Evolutionary conservation across 2,888 invertebrate genomes (phyloP).

Genomic region (Linnaemya vulpina): DNA sequence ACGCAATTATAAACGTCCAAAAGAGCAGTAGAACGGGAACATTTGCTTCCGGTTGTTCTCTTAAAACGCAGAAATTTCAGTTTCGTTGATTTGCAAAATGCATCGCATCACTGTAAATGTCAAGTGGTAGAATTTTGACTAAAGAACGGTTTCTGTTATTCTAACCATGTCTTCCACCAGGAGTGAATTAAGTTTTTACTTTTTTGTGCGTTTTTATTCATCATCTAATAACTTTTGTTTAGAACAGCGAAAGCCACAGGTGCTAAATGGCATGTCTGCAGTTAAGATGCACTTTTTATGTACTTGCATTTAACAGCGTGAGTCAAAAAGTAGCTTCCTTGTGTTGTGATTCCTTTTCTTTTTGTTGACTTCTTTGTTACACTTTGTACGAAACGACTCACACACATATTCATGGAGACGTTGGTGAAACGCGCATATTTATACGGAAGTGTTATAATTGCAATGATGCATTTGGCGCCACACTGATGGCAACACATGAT

Average conservation of each 20-base stretch:
- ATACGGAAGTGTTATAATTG: slow-evolving; percentile 35
- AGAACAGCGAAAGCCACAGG: slow-evolving; percentile 60
- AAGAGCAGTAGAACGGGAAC: no score
- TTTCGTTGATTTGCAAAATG: no score
- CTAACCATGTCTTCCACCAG: no score
- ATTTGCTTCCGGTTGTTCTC: no score
- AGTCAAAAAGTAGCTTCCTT: slow-evolving; percentile 48
- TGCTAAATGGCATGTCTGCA: slow-evolving; percentile 52
- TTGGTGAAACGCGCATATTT: neutral
- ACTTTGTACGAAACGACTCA: neutral
- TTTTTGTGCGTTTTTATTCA: neutral
- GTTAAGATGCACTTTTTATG: slow-evolving; percentile 68
- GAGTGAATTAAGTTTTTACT: neutral
- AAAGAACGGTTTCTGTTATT: no score
- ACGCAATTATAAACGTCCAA: no score
- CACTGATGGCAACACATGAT: slow-evolving; percentile 52
- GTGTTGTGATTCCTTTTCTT: slow-evolving; percentile 16
- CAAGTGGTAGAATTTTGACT: no score
- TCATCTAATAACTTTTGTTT: slow-evolving; percentile 22
- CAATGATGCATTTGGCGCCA: slow-evolving; percentile 67
- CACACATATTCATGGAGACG: neutral
- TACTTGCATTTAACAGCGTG: slow-evolving; percentile 67
- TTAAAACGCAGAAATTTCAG: no score
- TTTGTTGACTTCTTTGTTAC: slow-evolving; percentile 38
- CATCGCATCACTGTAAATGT: no score